Percentiles rank a stretch among this genome's conserved stretches.
Evolutionary conservation across 2,888 invertebrate species (phyloP).

Genomic region (Aspidapion aeneum): DNA sequence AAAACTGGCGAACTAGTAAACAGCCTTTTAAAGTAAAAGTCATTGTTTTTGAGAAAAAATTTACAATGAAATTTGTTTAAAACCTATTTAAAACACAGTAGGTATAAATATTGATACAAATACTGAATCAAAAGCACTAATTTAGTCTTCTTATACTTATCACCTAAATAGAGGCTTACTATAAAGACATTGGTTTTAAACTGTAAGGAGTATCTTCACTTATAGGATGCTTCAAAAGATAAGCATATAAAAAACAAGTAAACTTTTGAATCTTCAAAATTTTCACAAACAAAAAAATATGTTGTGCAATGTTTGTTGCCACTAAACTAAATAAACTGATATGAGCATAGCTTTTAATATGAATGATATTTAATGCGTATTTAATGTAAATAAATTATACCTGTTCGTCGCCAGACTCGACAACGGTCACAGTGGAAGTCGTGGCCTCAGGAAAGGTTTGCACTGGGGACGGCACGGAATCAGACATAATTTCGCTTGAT

Average conservation of each 20-base stretch:
- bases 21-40: not conserved
- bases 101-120: no score
- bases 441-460: slow-evolving; percentile 34
- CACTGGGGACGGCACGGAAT: slow-evolving; percentile 34
- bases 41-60: not conserved
- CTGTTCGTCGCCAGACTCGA: slow-evolving; percentile 41
- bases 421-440: slow-evolving; percentile 41
- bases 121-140: no score
- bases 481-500: slow-evolving; percentile 29
- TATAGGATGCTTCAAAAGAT: no score
- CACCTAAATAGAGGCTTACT: no score
- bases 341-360: no score
- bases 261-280: no score
- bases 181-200: no score
- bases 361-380: not conserved
- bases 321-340: not conserved
- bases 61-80: not conserved
- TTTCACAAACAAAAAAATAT: not conserved
- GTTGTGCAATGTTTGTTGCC: not conserved
- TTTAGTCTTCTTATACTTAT: no score
- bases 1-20: not conserved
- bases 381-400: slow-evolving; percentile 29
- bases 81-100: not conserved
- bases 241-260: no score
- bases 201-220: no score